phyloP scores from a whole-genome alignment of 2,888 invertebrate species.

The Drosophila longiperda region DNA sequence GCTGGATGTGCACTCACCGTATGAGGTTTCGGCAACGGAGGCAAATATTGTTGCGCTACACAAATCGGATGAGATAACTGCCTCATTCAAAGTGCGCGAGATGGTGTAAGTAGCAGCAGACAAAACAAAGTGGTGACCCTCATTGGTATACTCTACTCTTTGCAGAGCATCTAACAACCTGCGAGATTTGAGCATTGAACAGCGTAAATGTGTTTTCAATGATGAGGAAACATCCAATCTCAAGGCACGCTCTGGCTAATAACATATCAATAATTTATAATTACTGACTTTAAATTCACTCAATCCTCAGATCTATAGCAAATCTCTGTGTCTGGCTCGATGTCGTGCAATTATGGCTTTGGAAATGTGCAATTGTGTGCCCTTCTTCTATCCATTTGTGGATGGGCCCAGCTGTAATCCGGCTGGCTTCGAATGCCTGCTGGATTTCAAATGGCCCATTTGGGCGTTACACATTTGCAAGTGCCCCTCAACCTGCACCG shows the following conservation, averaged over 20 bases:
- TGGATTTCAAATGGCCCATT: slow-evolving; percentile 83
- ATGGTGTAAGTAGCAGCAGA: slow-evolving; percentile 80
- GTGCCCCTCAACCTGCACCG: slow-evolving; percentile 82
- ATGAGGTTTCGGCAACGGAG: slow-evolving; percentile 80
- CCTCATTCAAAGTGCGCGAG: slow-evolving; percentile 82
- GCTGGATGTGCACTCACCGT: slow-evolving; percentile 84
- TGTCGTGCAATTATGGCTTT: slow-evolving; percentile 86
- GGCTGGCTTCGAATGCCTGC: slow-evolving; percentile 82
- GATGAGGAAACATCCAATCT: slow-evolving; percentile 85
- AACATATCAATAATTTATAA: not conserved
- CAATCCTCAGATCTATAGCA: slow-evolving; percentile 77
- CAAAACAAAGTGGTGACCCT: not conserved
- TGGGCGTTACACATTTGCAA: slow-evolving; percentile 83
- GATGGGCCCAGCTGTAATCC: slow-evolving; percentile 81
- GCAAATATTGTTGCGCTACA: slow-evolving; percentile 75
- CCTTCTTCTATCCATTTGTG: slow-evolving; percentile 86
- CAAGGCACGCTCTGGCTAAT: slow-evolving; percentile 69
- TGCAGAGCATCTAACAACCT: slow-evolving; percentile 82
- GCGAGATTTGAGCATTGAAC: slow-evolving; percentile 84
- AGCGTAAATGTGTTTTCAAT: slow-evolving; percentile 86
- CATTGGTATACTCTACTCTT: not conserved
- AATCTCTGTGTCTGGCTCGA: slow-evolving; percentile 81
- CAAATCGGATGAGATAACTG: slow-evolving; percentile 82
- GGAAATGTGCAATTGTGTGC: slow-evolving; percentile 86
- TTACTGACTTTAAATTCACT: rapidly evolving